Percentiles rank a stretch among this genome's conserved stretches.
Evolutionary conservation across 2,888 invertebrate genomes (phyloP).

Genomic region (Platypus cylindrus): DNA sequence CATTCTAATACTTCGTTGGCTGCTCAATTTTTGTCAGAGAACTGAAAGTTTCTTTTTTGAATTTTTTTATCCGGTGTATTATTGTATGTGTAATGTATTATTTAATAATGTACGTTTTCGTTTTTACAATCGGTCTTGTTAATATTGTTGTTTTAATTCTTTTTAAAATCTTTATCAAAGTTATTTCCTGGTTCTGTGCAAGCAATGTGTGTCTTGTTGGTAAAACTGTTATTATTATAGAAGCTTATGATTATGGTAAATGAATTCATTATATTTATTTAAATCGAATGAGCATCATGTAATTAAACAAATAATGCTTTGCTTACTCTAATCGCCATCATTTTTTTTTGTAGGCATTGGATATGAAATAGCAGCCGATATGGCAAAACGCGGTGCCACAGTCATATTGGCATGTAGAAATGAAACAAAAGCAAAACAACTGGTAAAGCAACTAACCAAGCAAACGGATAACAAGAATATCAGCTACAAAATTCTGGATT

Average conservation of each 20-base stretch:
- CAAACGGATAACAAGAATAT: slow-evolving; percentile 29
- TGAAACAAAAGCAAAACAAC: slow-evolving; percentile 19
- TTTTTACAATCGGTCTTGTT: too few species aligned
- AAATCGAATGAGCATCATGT: too few species aligned
- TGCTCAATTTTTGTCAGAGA: too few species aligned
- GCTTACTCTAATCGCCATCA: too few species aligned
- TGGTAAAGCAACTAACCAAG: slow-evolving; percentile 25
- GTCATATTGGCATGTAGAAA: slow-evolving; percentile 43
- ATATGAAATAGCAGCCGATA: slow-evolving; percentile 31
- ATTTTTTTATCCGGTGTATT: too few species aligned
- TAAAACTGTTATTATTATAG: slow-evolving; percentile 20
- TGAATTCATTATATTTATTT: too few species aligned
- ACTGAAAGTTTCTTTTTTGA: too few species aligned
- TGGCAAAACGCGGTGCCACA: slow-evolving; percentile 39
- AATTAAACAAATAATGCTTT: too few species aligned
- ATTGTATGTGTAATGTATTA: too few species aligned
- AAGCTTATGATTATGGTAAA: too few species aligned
- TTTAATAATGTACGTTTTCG: too few species aligned
- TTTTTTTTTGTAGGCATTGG: slow-evolving; percentile 36
- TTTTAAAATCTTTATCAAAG: slow-evolving; percentile 15
- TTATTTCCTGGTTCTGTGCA: slow-evolving; percentile 16
- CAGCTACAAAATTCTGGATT: slow-evolving; percentile 36
- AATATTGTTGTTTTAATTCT: neutral
- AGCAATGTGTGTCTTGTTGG: slow-evolving; percentile 18
- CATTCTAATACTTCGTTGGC: too few species aligned